These are phyloP conservation scores for Rhaphigaster nebulosa DNA, from an alignment of 2,888 invertebrate species.

Conservation along the genomic window DNA sequence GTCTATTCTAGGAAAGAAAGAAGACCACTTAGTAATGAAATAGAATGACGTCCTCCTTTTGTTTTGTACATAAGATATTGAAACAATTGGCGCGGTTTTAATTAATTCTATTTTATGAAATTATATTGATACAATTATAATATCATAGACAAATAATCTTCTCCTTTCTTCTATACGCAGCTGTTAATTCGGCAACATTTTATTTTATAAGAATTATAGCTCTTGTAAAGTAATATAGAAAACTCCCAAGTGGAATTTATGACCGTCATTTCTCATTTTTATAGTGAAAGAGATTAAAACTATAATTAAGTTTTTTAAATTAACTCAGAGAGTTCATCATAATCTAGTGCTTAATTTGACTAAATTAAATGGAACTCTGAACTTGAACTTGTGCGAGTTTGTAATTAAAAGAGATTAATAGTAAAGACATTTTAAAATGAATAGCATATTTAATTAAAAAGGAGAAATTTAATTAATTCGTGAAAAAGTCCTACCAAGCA, in stretches of 20 bases:
- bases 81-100: too few relatives aligned
- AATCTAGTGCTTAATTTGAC: background rate
- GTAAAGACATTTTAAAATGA: background rate
- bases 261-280: background rate
- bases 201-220: background rate
- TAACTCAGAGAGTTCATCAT: background rate
- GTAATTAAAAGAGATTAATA: slow-evolving; percentile 11
- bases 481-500: background rate
- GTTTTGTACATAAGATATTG: too few relatives aligned
- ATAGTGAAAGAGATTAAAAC: background rate
- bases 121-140: too few relatives aligned
- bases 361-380: background rate
- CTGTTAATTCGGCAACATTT: background rate
- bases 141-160: too few relatives aligned
- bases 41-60: too few relatives aligned
- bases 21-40: too few relatives aligned
- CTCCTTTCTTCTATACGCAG: background rate
- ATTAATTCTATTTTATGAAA: too few relatives aligned
- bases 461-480: background rate
- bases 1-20: too few relatives aligned
- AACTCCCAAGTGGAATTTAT: background rate
- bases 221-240: background rate
- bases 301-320: background rate
- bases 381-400: background rate
- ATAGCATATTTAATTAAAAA: background rate